Conservation (phyloP, 2,888 invertebrate genomes). For the Lissocephala sabroskyi region DNA sequence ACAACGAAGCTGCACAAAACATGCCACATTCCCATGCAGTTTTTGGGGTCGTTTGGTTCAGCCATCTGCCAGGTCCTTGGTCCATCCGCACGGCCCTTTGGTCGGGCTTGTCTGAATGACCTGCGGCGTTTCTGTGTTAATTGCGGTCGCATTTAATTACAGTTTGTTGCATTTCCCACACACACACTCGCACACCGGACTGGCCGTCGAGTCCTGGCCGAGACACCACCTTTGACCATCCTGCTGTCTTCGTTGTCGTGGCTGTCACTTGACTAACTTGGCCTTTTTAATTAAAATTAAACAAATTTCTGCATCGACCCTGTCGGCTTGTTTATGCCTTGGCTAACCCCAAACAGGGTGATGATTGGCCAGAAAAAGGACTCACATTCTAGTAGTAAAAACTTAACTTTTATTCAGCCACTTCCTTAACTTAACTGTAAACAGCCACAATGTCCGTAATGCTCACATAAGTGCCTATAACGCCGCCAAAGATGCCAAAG, state of each 20-base stretch:
- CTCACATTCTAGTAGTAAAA: background rate
- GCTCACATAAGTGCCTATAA: conserved; percentile 78
- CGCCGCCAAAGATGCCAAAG: conserved; percentile 84
- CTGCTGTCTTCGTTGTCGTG: background rate
- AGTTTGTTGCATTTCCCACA: conserved; percentile 44
- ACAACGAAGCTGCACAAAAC: too few relatives aligned
- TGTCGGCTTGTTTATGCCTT: background rate
- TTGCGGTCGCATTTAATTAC: conserved; percentile 65
- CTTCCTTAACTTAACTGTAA: conserved; percentile 4
- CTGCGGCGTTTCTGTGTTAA: conserved; percentile 63
- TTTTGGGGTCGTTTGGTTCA: too few relatives aligned
- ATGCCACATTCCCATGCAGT: too few relatives aligned
- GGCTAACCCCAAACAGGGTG: background rate
- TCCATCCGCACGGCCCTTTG: too few relatives aligned
- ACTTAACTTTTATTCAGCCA: conserved; percentile 11
- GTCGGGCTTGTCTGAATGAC: conserved; percentile 18
- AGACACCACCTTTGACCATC: too few relatives aligned
- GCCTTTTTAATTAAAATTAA: conserved; percentile 57
- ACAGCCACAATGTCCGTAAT: conserved; percentile 60
- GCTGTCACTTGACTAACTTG: conserved; percentile 15
- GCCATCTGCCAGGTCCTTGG: background rate
- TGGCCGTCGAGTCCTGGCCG: too few relatives aligned
- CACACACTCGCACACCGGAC: background rate
- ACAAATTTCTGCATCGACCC: conserved; percentile 2
- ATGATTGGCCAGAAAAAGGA: background rate